Evolutionary conservation across 2,113 vertebrate species (phyloP).

Genomic region (Lophochroa leadbeateri): DNA sequence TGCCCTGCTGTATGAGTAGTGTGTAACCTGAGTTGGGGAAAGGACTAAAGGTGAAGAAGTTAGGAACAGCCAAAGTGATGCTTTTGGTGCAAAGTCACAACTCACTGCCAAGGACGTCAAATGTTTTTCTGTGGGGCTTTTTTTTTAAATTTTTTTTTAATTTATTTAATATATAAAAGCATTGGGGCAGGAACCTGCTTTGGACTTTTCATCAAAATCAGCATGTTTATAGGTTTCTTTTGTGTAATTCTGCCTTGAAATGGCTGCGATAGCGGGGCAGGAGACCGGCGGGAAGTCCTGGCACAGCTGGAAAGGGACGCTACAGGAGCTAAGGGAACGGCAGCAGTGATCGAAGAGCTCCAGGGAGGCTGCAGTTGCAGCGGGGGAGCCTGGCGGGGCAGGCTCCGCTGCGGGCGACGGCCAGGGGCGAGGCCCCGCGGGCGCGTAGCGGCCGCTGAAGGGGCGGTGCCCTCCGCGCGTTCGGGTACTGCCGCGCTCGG

Average conservation of each 20-base stretch:
- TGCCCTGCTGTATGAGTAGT: rapidly evolving
- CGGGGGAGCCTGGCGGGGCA: background rate
- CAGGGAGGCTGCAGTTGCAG: background rate
- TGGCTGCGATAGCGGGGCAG: background rate
- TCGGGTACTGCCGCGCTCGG: no score
- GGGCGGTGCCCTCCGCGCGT: background rate
- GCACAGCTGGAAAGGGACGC: background rate
- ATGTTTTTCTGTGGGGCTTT: no score
- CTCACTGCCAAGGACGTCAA: background rate
- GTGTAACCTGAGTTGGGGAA: background rate
- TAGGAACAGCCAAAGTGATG: background rate
- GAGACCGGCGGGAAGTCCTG: rapidly evolving
- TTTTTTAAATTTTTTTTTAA: background rate
- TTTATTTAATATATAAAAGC: background rate
- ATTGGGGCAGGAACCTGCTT: background rate
- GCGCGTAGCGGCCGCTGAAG: background rate
- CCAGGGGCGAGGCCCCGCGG: background rate
- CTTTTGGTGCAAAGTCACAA: background rate
- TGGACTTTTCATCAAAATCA: background rate
- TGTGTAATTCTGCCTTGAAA: background rate
- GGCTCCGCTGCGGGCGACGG: background rate
- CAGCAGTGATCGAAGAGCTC: rapidly evolving
- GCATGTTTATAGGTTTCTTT: background rate
- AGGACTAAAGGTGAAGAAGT: background rate
- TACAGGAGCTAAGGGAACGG: no score